These are phyloP conservation scores for Epinephelus malabaricus DNA, from an alignment of 2,797 vertebrate species.

Conservation along the genomic window DNA sequence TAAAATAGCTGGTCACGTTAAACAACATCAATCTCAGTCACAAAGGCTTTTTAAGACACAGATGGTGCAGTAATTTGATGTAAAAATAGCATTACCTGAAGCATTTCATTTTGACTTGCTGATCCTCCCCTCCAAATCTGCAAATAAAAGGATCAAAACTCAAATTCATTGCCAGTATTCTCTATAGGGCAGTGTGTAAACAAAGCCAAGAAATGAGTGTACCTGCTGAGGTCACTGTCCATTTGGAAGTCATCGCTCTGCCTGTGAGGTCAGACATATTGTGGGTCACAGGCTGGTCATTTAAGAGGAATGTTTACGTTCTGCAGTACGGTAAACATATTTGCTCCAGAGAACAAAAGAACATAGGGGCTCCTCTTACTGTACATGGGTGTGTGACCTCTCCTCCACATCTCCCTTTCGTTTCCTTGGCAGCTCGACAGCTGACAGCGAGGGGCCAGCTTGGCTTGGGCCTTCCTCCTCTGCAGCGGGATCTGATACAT, in stretches of 20 bases:
- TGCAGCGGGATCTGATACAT: constrained; percentile 48
- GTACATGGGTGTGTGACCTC: constrained; percentile 47
- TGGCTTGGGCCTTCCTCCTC: constrained; percentile 56
- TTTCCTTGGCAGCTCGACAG: constrained; percentile 77
- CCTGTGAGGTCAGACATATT: constrained; percentile 36
- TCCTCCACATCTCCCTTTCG: constrained; percentile 77
- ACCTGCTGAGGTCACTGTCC: constrained; percentile 77
- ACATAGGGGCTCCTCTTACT: constrained; percentile 48
- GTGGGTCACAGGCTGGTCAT: no score
- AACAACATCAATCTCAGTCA: neutral
- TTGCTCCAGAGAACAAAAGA: neutral
- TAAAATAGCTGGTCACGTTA: neutral
- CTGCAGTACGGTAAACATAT: neutral
- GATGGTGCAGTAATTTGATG: neutral
- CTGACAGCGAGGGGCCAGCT: constrained; percentile 41
- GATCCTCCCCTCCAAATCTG: constrained; percentile 80
- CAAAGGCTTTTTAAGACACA: neutral
- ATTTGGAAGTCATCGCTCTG: constrained; percentile 57
- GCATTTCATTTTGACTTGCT: constrained; percentile 82
- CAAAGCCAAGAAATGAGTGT: neutral
- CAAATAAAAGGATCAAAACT: constrained; percentile 28
- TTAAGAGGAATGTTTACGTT: neutral
- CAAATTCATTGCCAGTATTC: neutral
- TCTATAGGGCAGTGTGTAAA: neutral
- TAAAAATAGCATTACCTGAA: constrained; percentile 71